phyloP scores from a whole-genome alignment of 2,113 vertebrate genomes.

The Casuarius casuarius region DNA sequence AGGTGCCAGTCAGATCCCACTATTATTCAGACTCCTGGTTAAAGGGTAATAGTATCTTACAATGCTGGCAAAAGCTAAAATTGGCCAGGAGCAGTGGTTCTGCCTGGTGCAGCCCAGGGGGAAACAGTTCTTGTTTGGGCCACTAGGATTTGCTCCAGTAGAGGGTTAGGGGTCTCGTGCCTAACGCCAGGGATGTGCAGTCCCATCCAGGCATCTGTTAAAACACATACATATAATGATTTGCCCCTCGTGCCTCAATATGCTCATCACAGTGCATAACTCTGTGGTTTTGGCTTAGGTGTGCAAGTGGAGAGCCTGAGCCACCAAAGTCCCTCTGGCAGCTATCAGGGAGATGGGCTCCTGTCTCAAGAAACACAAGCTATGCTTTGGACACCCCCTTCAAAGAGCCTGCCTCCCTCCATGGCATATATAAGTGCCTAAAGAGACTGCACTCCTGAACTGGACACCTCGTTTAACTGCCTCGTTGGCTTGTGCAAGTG shows the following conservation, averaged over 20 bases:
- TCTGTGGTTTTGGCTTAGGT: fast-evolving
- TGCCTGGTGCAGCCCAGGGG: neutral
- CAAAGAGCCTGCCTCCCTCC: neutral
- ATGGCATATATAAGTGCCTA: neutral
- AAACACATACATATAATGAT: neutral
- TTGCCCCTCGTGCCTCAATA: neutral
- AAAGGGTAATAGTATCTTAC: neutral
- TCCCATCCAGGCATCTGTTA: neutral
- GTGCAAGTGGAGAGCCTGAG: neutral
- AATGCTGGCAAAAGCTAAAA: neutral
- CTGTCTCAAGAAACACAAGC: neutral
- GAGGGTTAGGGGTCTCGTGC: neutral
- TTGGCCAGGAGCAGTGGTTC: neutral
- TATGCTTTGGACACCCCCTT: fast-evolving
- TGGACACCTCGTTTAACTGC: neutral
- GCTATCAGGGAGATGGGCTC: neutral
- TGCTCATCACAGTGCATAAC: neutral
- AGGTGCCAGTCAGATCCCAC: neutral
- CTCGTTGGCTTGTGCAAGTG: neutral
- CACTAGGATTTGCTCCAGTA: neutral
- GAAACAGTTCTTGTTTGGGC: neutral
- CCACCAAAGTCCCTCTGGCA: constrained; percentile 14
- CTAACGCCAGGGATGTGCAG: neutral
- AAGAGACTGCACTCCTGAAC: neutral
- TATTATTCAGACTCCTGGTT: neutral